Percentiles rank a stretch among this genome's conserved stretches.
Conservation (phyloP, 1,140 invertebrate genomes). For the Ridgeia piscesae region DNA sequence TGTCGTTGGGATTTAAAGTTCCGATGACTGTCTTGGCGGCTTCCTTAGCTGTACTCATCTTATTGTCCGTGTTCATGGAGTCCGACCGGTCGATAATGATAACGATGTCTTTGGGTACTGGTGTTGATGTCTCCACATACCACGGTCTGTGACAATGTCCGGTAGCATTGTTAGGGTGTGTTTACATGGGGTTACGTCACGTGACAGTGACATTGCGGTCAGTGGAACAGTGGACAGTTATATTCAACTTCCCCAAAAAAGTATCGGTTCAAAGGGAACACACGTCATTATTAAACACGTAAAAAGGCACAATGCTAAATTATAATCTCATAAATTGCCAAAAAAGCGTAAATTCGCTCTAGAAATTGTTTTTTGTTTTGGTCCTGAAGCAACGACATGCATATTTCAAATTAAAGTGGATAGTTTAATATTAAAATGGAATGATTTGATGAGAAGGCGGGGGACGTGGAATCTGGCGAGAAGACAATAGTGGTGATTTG, state of each 20-base stretch:
- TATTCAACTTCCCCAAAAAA: too few species aligned
- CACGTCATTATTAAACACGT: not conserved
- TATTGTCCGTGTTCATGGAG: conserved; percentile 14
- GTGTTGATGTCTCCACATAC: conserved; percentile 28
- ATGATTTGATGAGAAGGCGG: not conserved
- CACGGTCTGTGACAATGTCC: conserved; percentile 16
- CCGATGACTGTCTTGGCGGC: conserved; percentile 16
- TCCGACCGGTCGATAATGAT: conserved; percentile 25
- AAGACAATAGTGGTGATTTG: not conserved
- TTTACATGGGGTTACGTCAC: too few species aligned
- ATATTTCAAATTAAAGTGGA: not conserved
- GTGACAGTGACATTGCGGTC: too few species aligned
- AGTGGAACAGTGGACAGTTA: too few species aligned
- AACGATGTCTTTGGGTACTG: conserved; percentile 22
- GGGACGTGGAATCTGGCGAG: not conserved
- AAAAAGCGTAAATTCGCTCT: too few species aligned
- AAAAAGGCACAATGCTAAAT: not conserved
- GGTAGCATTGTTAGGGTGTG: too few species aligned
- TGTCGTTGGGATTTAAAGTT: conserved; percentile 20
- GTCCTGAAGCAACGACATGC: too few species aligned
- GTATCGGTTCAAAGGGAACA: too few species aligned
- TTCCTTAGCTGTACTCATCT: not conserved
- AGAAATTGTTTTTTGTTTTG: too few species aligned
- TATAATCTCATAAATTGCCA: too few species aligned
- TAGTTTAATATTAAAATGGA: not conserved